Base-by-base conservation (phyloP, 2,888 invertebrate genomes). In the Drosophila fulvimacula region DNA sequence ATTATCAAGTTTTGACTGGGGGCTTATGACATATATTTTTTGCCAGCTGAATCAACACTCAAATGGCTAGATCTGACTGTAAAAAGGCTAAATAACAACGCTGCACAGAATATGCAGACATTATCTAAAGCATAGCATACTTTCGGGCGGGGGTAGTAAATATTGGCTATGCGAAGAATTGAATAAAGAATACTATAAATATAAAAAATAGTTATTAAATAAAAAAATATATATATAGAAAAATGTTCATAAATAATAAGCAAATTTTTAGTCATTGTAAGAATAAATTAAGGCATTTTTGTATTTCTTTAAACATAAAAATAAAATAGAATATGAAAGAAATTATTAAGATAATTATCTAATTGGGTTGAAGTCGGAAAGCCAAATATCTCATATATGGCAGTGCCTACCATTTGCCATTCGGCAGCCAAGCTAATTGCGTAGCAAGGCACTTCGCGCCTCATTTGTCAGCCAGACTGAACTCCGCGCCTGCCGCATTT, bases 361-460 rank as follows among this genome's bases (percentile, higher is more conserved):
- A n/a, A 44, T 44, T 44, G 21, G n/a, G n/a, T n/a, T 0, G 5
- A 5, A 24, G 11, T 11, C 34, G 5, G 5, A 34, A 1, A 49
- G 7, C 6, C 3, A 17, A 53, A 39, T 39, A 19, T 13, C 30
- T 19, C 6, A 36, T 32, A 19, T 52, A 42, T 24, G 27, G 30
- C 61, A 63, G 57, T 38, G 56, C 1, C 48, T 42, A 73, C 77
- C 60, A 77, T 64, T 34, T 51, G 62, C 53, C 63, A 73, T 63
- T 69, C 65, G 83, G 69, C 69, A 80, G 68, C 55, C 41, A 64
- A 62, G 62, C 63, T 79, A 81, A 83, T 83, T 75, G 79, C 65
- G 42, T 48, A 68, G 62, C 71, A 63, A 65, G 69, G 65, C 69
- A 79, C 67, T 88, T 84, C 66, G 80, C 88, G 82, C 88, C 76